Evolutionary conservation across 2,113 vertebrate genomes (phyloP), one percentile per base, ranked within the genome.

Genomic region (Notechis scutatus): DNA sequence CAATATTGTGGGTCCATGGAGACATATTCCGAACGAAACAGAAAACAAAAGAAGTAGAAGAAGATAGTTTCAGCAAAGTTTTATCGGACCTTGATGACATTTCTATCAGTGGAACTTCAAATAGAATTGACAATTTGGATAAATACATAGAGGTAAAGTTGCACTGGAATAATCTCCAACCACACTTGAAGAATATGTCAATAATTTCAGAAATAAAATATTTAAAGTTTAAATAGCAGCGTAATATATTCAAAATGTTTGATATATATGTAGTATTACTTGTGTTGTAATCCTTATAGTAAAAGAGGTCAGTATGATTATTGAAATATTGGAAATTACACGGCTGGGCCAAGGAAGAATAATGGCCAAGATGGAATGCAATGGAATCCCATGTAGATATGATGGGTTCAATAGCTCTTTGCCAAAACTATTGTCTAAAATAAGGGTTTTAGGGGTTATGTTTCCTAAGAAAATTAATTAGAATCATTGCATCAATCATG

Each of bases 1-100:
- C 97, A 0, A 96, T 96, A 2, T 94, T 99, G 81, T 99, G 99
- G 99, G 94, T 97, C 90, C 98, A 99, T 93, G 98, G 99, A 85
- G 98, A 99, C 93, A 95, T 97, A 89, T 97, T 97, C 86, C 97
- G 95, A 88, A 97, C 98, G 24, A 98, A 98, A 95, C 97, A 97
- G 96, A 98, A 98, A 94, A 97, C 96, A 9, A 95, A 74, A 92
- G 94, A 94, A 39, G 92, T 94, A 89, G 97, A 97, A 88, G 98
- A 98, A 90, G 98, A 96, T 92, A 96, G 94, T 5, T 94, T 98
- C 91, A 97, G 98, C 89, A 98, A 97, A 94, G 98, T 99, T 95
- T 98, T 99, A 94, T 98, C 97, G 93, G 97, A 97, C 89, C 97
- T 99, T 97, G 98, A 98, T 81, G 97, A 98, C 52, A 97, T 99